Conservation (phyloP, 2,888 invertebrate genomes). For the Aromia moschata region DNA sequence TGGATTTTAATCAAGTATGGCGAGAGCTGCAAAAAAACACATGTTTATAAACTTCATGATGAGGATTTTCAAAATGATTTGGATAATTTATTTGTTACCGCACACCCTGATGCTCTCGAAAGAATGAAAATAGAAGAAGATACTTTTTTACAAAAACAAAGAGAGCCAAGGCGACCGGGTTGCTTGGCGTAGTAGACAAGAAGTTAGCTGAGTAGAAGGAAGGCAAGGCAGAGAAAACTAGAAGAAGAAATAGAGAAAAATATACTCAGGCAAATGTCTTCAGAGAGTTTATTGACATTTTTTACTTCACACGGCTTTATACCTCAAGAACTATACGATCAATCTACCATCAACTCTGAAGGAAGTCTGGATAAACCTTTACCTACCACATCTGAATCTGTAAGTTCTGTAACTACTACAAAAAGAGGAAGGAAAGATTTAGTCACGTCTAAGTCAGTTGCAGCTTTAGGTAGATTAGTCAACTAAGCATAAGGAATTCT, state of each 20-base stretch:
- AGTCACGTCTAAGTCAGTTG: neutral
- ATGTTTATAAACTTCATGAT: too few relatives aligned
- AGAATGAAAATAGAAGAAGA: too few relatives aligned
- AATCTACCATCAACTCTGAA: neutral
- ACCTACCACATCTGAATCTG: neutral
- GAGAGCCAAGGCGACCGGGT: too few relatives aligned
- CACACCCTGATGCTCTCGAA: too few relatives aligned
- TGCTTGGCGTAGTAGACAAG: too few relatives aligned
- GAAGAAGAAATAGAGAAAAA: too few relatives aligned
- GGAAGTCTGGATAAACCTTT: neutral
- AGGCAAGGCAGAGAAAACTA: too few relatives aligned
- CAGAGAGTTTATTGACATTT: neutral
- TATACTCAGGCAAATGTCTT: neutral
- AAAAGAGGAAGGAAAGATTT: slow-evolving; percentile 1
- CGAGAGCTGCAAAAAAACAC: neutral
- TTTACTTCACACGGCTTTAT: neutral
- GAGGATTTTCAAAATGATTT: too few relatives aligned
- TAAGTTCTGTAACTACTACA: neutral
- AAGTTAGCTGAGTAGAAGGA: too few relatives aligned
- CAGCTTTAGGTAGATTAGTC: neutral
- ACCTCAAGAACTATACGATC: neutral
- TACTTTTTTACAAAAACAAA: too few relatives aligned
- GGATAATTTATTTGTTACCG: too few relatives aligned
- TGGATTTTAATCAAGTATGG: neutral
- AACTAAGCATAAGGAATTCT: neutral